Evolutionary conservation across 2,888 invertebrate genomes (phyloP).

Genomic region (Noctua janthe): DNA sequence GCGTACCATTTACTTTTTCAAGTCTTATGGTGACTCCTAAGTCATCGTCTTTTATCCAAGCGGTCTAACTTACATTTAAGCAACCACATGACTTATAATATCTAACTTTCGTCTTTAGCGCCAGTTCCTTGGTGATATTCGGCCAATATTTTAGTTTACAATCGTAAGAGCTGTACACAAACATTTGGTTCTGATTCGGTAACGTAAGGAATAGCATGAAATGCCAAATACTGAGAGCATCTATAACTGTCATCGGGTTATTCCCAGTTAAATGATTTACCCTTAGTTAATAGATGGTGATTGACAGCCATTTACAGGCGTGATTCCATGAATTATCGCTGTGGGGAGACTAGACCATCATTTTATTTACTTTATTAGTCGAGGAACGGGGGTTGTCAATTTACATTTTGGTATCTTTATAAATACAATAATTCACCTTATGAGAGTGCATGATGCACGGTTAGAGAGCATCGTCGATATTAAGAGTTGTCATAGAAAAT

Average conservation of each 20-base stretch:
- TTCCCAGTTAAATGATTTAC: conserved; percentile 10
- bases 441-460: background rate
- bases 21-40: background rate
- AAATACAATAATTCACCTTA: background rate
- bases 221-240: background rate
- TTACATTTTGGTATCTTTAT: background rate
- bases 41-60: background rate
- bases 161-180: background rate
- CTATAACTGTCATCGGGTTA: background rate
- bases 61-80: background rate
- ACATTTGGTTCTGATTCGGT: background rate
- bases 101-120: background rate
- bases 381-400: background rate
- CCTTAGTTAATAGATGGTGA: conserved; percentile 43
- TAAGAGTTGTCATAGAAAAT: background rate
- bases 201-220: background rate
- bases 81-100: background rate
- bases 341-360: background rate
- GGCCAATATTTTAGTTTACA: background rate
- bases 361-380: background rate
- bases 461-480: background rate
- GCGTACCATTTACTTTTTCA: too few species aligned
- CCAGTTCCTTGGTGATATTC: background rate
- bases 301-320: conserved; percentile 38
- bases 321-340: conserved; percentile 43